phyloP scores from a whole-genome alignment of 1,140 invertebrate genomes.

The Bathynomus jamesi region DNA sequence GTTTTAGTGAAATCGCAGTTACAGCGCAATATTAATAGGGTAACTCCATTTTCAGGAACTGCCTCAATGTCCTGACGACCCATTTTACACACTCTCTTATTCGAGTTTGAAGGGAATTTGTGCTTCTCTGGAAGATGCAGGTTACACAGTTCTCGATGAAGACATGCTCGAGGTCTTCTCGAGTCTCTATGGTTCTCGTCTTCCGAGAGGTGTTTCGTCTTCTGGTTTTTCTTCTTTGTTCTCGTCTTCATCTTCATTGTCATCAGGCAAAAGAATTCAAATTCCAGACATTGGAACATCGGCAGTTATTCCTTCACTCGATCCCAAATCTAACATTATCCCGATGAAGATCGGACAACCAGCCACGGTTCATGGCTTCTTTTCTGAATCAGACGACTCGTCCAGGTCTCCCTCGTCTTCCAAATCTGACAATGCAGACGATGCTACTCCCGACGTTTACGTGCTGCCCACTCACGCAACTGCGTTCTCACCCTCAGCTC shows the following conservation, averaged over 20 bases:
- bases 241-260: neutral
- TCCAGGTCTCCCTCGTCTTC: neutral
- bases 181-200: conserved; percentile 13
- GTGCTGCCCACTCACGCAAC: neutral
- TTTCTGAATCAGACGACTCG: neutral
- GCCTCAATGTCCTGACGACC: neutral
- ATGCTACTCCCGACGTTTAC: neutral
- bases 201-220: conserved; percentile 8
- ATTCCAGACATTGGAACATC: neutral
- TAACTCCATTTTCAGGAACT: neutral
- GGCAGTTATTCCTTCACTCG: neutral
- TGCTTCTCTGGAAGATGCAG: conserved; percentile 15
- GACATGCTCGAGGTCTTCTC: conserved; percentile 6
- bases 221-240: neutral
- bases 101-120: conserved; percentile 19
- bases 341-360: neutral
- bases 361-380: neutral
- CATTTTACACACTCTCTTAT: conserved; percentile 15
- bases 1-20: too few relatives aligned
- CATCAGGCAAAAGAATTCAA: neutral
- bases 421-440: neutral
- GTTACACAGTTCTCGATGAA: conserved; percentile 24
- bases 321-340: neutral
- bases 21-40: too few relatives aligned
- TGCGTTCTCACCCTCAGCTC: neutral